Conservation (phyloP, 2,888 invertebrate species). For the Athalia cordata region DNA sequence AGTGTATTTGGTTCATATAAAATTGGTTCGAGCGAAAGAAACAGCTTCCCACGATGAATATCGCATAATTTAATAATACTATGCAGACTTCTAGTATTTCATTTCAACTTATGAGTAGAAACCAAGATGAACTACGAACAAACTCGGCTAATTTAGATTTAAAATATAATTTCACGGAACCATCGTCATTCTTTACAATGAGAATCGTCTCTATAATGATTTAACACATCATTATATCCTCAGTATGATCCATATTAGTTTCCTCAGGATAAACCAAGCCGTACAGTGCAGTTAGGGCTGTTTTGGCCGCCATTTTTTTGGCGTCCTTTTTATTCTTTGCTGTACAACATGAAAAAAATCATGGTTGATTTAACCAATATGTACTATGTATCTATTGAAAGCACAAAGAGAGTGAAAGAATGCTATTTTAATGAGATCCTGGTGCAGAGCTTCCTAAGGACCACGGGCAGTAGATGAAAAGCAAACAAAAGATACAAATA, state of each 20-base stretch:
- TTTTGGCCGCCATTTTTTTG: slow-evolving; percentile 69
- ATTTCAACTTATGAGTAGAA: neutral
- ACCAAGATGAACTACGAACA: slow-evolving; percentile 13
- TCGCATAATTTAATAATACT: too few species aligned
- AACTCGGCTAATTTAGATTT: too few species aligned
- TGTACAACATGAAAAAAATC: slow-evolving; percentile 53
- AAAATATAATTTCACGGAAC: too few species aligned
- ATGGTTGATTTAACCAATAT: neutral
- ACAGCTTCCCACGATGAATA: too few species aligned
- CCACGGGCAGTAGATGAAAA: too few species aligned
- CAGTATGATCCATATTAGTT: slow-evolving; percentile 48
- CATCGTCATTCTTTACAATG: neutral
- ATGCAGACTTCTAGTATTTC: too few species aligned
- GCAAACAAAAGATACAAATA: neutral
- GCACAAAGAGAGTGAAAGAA: too few species aligned
- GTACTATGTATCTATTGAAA: too few species aligned
- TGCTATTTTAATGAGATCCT: too few species aligned
- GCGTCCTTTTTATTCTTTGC: slow-evolving; percentile 71
- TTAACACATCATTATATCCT: slow-evolving; percentile 41
- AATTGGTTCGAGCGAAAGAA: too few species aligned
- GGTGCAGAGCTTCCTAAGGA: too few species aligned
- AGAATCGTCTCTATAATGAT: slow-evolving; percentile 7
- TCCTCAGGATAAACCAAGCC: slow-evolving; percentile 67
- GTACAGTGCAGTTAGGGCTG: slow-evolving; percentile 65
- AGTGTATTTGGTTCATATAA: too few species aligned